Conservation (phyloP, 2,113 vertebrate genomes). For the Ptyas mucosa region DNA sequence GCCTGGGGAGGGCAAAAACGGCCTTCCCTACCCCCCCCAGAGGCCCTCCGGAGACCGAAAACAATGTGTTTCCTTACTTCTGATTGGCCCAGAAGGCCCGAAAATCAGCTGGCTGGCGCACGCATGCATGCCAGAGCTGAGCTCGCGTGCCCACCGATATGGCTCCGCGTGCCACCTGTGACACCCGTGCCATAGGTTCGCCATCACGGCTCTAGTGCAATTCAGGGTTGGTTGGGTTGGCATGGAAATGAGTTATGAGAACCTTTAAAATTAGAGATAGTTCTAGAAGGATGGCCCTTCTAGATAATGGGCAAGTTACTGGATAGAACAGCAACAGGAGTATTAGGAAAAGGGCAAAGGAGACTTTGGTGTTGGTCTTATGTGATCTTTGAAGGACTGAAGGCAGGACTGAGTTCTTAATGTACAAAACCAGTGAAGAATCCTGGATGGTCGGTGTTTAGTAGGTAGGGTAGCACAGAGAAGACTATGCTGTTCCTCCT, state of each 20-base stretch:
- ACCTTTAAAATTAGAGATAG: background rate
- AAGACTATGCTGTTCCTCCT: background rate
- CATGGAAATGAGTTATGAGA: background rate
- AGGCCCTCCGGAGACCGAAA: no score
- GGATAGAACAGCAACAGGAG: background rate
- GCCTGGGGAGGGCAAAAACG: no score
- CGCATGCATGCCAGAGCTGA: no score
- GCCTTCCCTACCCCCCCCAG: no score
- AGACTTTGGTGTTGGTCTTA: background rate
- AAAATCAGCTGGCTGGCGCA: no score
- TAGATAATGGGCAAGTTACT: background rate
- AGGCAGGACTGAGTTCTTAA: background rate
- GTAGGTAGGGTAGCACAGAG: background rate
- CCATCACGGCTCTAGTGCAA: no score
- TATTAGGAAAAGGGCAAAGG: background rate
- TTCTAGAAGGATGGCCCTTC: background rate
- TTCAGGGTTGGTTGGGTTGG: background rate
- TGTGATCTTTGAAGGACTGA: background rate
- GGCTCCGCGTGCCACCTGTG: no score
- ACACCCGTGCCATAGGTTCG: no score
- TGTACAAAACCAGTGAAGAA: background rate
- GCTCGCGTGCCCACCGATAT: no score
- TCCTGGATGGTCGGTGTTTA: background rate
- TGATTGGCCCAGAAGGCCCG: no score
- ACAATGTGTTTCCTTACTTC: no score